phyloP scores from a whole-genome alignment of 2,113 vertebrate genomes.

The Apteryx mantelli region DNA sequence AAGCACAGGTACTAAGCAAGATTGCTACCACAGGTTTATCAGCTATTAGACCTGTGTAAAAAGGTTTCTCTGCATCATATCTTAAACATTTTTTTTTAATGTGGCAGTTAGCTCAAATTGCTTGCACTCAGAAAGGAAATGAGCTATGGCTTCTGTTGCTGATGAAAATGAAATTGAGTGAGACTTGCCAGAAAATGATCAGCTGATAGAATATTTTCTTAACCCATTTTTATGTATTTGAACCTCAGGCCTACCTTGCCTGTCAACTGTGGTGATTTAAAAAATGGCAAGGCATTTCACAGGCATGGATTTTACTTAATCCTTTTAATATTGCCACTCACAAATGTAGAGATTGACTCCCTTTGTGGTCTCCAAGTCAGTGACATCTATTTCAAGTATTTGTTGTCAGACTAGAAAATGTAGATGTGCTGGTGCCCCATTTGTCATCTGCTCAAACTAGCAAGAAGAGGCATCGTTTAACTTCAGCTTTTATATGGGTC shows the following conservation, averaged over 20 bases:
- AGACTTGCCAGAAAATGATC: not conserved
- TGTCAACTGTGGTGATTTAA: not conserved
- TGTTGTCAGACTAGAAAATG: not conserved
- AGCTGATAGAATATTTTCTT: not conserved
- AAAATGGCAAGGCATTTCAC: not conserved
- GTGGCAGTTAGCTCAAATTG: not conserved
- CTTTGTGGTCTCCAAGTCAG: not conserved
- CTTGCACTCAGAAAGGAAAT: not conserved
- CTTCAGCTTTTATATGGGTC: accelerated
- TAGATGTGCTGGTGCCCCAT: not conserved
- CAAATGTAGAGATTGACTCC: not conserved
- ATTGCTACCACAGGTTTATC: not conserved
- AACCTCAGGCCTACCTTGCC: not conserved
- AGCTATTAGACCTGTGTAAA: not conserved
- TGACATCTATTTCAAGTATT: not conserved
- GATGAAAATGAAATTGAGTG: not conserved
- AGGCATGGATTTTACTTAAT: accelerated
- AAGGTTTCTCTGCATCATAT: not conserved
- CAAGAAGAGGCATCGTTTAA: not conserved
- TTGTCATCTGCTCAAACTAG: not conserved
- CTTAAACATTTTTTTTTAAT: not conserved
- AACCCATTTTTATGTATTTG: not conserved
- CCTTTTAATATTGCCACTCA: not conserved
- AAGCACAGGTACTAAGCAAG: not conserved
- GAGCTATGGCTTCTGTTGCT: not conserved